Evolutionary conservation across 2,113 vertebrate genomes (phyloP).

Genomic region (Puntigrus tetrazona): DNA sequence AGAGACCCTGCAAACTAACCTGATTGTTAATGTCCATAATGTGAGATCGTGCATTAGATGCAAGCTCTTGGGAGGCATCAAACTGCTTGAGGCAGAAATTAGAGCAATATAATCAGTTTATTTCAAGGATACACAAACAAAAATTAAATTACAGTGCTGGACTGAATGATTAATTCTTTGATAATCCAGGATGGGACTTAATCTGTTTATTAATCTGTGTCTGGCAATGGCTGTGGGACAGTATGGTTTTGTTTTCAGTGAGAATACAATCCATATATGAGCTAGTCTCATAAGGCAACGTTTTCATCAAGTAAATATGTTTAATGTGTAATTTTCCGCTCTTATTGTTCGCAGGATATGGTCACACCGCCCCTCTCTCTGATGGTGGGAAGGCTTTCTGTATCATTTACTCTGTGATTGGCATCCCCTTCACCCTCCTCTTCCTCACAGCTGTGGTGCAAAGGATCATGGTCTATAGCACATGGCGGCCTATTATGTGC

Average conservation of each 20-base stretch:
- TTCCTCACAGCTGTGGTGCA: constrained; percentile 97
- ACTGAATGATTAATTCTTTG: neutral
- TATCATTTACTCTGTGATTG: constrained; percentile 92
- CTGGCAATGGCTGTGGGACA: neutral
- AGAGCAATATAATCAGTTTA: constrained; percentile 4
- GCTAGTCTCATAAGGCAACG: neutral
- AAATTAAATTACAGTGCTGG: neutral
- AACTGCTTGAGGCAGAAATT: neutral
- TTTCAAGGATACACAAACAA: neutral
- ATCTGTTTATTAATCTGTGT: constrained; percentile 1
- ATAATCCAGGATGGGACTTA: neutral
- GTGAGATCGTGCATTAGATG: constrained; percentile 7
- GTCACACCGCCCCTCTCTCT: constrained; percentile 93
- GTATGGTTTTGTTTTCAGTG: neutral
- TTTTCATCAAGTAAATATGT: neutral
- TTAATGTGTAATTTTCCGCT: neutral
- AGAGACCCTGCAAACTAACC: neutral
- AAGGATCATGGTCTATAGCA: constrained; percentile 88
- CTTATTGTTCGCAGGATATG: constrained; percentile 80
- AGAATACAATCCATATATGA: neutral
- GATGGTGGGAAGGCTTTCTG: constrained; percentile 96
- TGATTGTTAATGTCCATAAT: neutral
- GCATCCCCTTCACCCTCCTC: constrained; percentile 95
- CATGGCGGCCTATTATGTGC: constrained; percentile 83
- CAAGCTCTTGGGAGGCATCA: constrained; percentile 2